Evolutionary conservation across 2,113 vertebrate species (phyloP).

Genomic region (Terrapene triunguis): DNA sequence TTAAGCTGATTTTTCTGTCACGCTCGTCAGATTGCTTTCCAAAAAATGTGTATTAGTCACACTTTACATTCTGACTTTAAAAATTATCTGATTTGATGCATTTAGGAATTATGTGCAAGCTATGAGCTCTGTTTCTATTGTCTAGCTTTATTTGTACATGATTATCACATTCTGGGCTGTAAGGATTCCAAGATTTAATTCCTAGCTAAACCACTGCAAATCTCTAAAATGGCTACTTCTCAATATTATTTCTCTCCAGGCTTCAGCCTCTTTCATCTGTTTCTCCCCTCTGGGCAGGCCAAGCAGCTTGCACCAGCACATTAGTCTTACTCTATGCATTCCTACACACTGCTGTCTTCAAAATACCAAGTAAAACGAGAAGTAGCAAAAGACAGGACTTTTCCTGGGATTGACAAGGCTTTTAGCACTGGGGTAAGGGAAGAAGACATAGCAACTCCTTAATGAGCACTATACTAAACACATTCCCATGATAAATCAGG

Average conservation of each 20-base stretch:
- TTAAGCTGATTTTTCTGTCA: background rate
- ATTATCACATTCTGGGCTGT: background rate
- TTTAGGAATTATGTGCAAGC: background rate
- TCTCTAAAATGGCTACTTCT: background rate
- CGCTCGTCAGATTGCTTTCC: background rate
- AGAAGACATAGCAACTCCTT: background rate
- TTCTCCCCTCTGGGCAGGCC: background rate
- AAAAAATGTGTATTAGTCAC: background rate
- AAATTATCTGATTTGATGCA: background rate
- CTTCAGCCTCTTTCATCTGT: background rate
- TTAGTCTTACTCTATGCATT: background rate
- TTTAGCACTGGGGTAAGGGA: background rate
- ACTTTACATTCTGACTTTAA: background rate
- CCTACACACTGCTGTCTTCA: accelerated
- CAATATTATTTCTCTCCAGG: background rate
- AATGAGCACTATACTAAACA: background rate
- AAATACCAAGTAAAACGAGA: background rate
- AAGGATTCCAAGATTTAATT: accelerated
- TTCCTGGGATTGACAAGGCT: background rate
- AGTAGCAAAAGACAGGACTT: background rate
- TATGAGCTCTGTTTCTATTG: background rate
- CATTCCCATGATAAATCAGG: background rate
- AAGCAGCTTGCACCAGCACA: background rate
- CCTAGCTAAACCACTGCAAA: background rate
- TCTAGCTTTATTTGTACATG: background rate